Evolutionary conservation across 2,888 invertebrate species (phyloP).

Genomic region (Uropetala carovei): DNA sequence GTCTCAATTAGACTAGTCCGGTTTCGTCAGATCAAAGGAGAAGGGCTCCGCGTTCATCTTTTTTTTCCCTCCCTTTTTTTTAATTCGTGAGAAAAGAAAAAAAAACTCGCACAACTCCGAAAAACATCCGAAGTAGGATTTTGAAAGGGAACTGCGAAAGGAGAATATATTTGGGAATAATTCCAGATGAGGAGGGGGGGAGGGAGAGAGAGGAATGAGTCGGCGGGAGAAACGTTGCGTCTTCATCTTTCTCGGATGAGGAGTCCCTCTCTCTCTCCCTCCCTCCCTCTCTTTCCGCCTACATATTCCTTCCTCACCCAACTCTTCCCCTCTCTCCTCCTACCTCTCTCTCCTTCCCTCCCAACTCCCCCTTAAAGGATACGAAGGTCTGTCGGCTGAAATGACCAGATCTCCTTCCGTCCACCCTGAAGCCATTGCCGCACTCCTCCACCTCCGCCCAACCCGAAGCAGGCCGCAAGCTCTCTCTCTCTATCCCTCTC

Average conservation of each 20-base stretch:
- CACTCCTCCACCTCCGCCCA: not conserved
- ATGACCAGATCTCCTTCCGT: slow-evolving; percentile 44
- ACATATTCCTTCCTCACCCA: not conserved
- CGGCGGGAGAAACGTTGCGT: not conserved
- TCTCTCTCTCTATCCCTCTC: not conserved
- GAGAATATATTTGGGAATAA: slow-evolving; percentile 52
- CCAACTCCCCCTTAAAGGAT: slow-evolving; percentile 4
- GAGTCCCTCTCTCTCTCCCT: slow-evolving; percentile 10
- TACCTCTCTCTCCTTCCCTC: not conserved
- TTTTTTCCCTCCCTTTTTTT: not conserved
- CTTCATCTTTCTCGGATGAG: slow-evolving; percentile 41
- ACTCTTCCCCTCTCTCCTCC: not conserved
- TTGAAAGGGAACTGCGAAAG: slow-evolving; percentile 29
- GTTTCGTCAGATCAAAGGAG: not conserved
- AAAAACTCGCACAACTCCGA: not conserved
- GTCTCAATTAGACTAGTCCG: slow-evolving; percentile 24
- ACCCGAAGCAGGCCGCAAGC: not conserved
- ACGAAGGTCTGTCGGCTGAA: slow-evolving; percentile 35
- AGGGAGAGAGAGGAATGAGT: not conserved
- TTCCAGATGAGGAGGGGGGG: slow-evolving; percentile 8
- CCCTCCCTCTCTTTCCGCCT: slow-evolving; percentile 1
- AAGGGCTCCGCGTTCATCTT: not conserved
- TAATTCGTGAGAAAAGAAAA: not conserved
- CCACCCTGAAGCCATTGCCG: slow-evolving; percentile 17
- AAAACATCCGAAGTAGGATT: slow-evolving; percentile 45